phyloP scores from a whole-genome alignment of 2,113 vertebrate genomes.

The Microcebus jonahi region DNA sequence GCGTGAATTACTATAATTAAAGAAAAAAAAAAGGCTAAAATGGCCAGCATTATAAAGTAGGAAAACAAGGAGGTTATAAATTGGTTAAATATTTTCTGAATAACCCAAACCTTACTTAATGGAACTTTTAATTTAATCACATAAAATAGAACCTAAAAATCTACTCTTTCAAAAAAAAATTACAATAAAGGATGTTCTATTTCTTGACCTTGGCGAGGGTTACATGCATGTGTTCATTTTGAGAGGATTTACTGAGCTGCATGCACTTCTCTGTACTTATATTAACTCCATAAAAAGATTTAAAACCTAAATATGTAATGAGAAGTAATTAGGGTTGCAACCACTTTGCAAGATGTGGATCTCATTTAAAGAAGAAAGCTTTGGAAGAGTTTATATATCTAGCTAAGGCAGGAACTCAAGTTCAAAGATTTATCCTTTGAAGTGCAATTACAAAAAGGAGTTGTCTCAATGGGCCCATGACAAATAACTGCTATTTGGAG shows the following conservation, averaged over 20 bases:
- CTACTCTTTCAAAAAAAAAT: neutral
- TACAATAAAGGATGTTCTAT: neutral
- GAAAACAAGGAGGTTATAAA: conserved; percentile 4
- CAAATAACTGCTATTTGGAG: neutral
- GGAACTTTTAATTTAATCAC: neutral
- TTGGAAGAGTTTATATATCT: neutral
- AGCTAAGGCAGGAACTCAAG: neutral
- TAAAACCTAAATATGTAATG: neutral
- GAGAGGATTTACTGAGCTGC: neutral
- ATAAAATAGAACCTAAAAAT: neutral
- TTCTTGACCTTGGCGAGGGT: neutral
- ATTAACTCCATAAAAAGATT: neutral
- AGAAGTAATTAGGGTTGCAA: neutral
- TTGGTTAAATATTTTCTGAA: neutral
- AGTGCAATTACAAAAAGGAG: neutral
- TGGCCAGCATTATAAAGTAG: neutral
- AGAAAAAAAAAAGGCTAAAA: neutral
- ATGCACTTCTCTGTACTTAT: neutral
- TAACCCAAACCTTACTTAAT: neutral
- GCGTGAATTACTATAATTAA: neutral
- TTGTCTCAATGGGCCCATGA: neutral
- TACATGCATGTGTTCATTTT: neutral
- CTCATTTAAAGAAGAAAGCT: neutral
- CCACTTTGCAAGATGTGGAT: neutral
- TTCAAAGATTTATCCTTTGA: neutral